Percentiles rank a stretch among this genome's conserved stretches.
phyloP scores from a whole-genome alignment of 1,140 invertebrate species.

The Leptinotarsa defecta region DNA sequence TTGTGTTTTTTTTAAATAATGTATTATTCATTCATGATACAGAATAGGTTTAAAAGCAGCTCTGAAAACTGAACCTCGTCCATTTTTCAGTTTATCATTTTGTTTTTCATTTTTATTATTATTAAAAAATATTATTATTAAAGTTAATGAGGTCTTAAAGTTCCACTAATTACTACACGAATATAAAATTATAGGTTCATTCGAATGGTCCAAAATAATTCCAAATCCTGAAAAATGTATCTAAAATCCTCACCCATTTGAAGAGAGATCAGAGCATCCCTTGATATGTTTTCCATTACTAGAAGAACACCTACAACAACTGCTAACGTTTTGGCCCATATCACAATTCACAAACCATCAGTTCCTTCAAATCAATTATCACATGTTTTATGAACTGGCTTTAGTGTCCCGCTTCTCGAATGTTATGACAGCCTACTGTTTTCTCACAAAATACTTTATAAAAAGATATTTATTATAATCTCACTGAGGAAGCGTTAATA shows the following conservation, averaged over 20 bases:
- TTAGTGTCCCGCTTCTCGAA: background rate
- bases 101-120: too few species aligned
- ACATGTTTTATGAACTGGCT: background rate
- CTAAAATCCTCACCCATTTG: constrained; percentile 33
- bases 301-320: constrained; percentile 44
- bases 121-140: too few species aligned
- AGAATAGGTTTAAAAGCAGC: too few species aligned
- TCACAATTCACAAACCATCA: constrained; percentile 15
- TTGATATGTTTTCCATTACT: constrained; percentile 33
- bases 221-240: too few species aligned
- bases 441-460: background rate
- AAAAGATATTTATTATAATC: background rate
- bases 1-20: too few species aligned
- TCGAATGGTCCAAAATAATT: too few species aligned
- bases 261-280: constrained; percentile 37
- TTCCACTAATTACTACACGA: too few species aligned
- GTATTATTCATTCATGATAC: too few species aligned
- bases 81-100: too few species aligned
- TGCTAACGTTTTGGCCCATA: constrained; percentile 46
- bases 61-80: too few species aligned
- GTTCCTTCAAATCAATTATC: background rate
- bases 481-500: background rate
- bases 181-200: too few species aligned
- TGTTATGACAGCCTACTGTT: background rate
- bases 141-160: too few species aligned